Evolutionary conservation across 1,140 invertebrate species (phyloP), one percentile per base, ranked within the genome.

Genomic region (Dinothrombium tinctorium): DNA sequence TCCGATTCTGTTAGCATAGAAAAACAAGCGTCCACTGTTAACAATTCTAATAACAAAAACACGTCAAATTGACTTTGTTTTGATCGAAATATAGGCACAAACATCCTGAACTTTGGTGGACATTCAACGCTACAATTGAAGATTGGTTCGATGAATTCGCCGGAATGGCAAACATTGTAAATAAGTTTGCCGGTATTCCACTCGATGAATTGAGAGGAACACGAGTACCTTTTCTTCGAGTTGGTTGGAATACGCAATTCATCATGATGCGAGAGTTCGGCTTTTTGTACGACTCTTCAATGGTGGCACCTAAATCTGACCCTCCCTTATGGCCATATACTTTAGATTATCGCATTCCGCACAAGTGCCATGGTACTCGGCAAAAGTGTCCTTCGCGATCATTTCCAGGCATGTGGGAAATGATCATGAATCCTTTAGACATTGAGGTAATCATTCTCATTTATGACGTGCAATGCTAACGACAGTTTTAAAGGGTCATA

Each of bases 71-170:
- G n/a, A n/a, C n/a, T n/a, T n/a, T n/a, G n/a, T n/a, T n/a, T n/a
- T n/a, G n/a, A n/a, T n/a, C n/a, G n/a, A n/a, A 9, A 26, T 45
- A 9, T 47, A 66, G 65, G 26, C 53, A 71, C 26, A 77, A 82
- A 54, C 71, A 75, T 8, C 47, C 50, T 22, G 52, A 53, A 36
- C 41, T 52, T 14, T 55, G 50, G 62, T 90, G 83, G 83, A 69
- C 71, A 3, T 48, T 45, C 23, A 69, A 73, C 29, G 82, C 81
- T 19, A 70, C 66, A 24, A 84, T 84, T 56, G 80, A 89, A 50
- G 78, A 86, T 54, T 89, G 80, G 82, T 60, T 87, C 11, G 81
- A 83, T 49, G 84, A 94, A 61, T 90, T 92, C 79, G 82, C 81
- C 22, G 86, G 84, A n/a, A 77, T 72, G 26, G 67, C 83, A 50